Percentiles rank a stretch among this genome's conserved stretches.
These are phyloP conservation scores for Pristionchus fissidentatus DNA, from an alignment of 2,888 invertebrate genomes.

Conservation along the genomic window DNA sequence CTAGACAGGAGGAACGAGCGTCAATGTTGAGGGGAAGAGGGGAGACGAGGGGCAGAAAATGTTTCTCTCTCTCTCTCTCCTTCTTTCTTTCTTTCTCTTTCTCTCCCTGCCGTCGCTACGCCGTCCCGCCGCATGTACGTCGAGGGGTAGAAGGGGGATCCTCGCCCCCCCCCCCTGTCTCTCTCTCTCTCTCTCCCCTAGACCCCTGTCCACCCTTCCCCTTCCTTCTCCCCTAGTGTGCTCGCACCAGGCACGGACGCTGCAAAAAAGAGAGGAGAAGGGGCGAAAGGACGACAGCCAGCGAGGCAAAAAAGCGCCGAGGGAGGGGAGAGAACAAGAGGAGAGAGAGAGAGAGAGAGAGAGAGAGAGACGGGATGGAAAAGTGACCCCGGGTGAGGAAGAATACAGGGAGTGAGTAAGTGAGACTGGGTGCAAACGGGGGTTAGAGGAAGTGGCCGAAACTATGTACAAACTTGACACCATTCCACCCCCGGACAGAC, in stretches of 20 bases:
- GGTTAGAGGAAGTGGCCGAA: background rate
- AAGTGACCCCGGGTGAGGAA: background rate
- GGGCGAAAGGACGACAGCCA: background rate
- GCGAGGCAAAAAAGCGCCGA: background rate
- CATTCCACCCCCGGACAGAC: too few species aligned
- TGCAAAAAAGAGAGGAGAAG: background rate
- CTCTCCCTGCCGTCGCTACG: too few species aligned
- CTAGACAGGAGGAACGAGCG: too few species aligned
- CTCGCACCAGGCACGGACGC: background rate
- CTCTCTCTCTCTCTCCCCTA: background rate
- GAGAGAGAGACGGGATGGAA: conserved; percentile 3
- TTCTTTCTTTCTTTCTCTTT: background rate
- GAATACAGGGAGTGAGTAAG: background rate
- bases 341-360: background rate
- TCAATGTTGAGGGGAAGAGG: too few species aligned
- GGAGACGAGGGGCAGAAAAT: too few species aligned
- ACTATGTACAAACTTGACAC: background rate
- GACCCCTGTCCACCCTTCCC: background rate
- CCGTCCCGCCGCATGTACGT: too few species aligned
- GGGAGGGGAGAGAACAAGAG: background rate
- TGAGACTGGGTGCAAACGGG: background rate
- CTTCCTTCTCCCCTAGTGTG: background rate
- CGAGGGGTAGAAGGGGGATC: too few species aligned
- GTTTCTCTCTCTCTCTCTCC: background rate
- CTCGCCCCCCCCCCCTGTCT: too few species aligned